phyloP scores from a whole-genome alignment of 2,113 vertebrate genomes.

The Girardinichthys multiradiatus region DNA sequence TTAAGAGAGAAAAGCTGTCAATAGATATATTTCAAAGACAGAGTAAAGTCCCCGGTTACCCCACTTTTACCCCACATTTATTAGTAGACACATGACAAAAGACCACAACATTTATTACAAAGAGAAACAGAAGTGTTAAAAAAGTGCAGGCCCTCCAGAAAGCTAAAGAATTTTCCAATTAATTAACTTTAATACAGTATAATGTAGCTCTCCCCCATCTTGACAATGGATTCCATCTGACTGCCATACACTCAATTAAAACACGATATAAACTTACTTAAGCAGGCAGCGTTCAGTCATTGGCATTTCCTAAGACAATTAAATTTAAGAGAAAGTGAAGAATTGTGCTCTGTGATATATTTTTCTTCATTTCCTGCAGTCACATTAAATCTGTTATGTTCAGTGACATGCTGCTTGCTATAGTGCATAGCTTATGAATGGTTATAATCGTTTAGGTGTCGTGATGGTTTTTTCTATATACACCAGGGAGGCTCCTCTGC shows the following conservation, averaged over 20 bases:
- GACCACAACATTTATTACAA: constrained; percentile 57
- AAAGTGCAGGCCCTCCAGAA: constrained; percentile 44
- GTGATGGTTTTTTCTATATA: constrained; percentile 33
- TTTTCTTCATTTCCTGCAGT: constrained; percentile 33
- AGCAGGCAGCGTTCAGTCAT: constrained; percentile 57
- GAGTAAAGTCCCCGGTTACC: constrained; percentile 3
- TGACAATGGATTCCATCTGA: constrained; percentile 63
- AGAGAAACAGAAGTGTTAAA: constrained; percentile 30
- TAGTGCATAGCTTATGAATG: constrained; percentile 31
- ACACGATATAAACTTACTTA: constrained; percentile 69
- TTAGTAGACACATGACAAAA: constrained; percentile 30
- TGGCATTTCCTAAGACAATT: constrained; percentile 62
- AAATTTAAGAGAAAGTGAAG: constrained; percentile 48
- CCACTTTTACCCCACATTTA: constrained; percentile 32
- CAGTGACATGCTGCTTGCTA: constrained; percentile 33
- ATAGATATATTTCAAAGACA: constrained; percentile 16
- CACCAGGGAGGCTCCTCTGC: constrained; percentile 39
- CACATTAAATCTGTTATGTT: constrained; percentile 52
- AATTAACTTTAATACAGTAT: constrained; percentile 63
- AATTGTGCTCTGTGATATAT: constrained; percentile 39
- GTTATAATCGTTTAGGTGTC: constrained; percentile 51
- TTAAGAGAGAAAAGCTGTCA: too few relatives aligned
- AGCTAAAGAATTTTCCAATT: constrained; percentile 62
- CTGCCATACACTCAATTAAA: constrained; percentile 72
- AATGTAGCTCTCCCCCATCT: constrained; percentile 41